Evolutionary conservation across 1,140 invertebrate genomes (phyloP).

Genomic region (Anastatus disparis): DNA sequence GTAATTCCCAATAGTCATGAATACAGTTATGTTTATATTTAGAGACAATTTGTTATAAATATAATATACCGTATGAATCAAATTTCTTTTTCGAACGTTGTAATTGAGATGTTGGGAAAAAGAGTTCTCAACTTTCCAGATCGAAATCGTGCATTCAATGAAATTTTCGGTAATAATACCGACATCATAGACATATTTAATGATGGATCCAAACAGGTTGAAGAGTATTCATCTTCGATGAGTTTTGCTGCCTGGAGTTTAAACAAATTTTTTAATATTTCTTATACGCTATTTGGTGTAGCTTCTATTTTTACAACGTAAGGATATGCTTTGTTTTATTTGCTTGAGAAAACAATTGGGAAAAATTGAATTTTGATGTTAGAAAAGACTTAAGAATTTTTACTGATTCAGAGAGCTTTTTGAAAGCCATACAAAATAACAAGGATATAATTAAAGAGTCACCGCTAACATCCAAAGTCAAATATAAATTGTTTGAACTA

Average conservation of each 20-base stretch:
- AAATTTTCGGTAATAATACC: too few relatives aligned
- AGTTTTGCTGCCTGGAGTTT: not conserved
- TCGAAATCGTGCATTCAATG: too few relatives aligned
- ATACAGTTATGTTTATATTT: too few relatives aligned
- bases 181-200: not conserved
- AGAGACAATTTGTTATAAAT: too few relatives aligned
- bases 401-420: too few relatives aligned
- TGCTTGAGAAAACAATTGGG: not conserved
- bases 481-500: too few relatives aligned
- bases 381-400: too few relatives aligned
- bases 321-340: not conserved
- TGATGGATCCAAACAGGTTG: not conserved
- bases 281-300: not conserved
- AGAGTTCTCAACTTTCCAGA: too few relatives aligned
- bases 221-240: not conserved
- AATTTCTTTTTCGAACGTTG: not conserved
- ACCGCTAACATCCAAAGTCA: too few relatives aligned
- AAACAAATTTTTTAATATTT: not conserved
- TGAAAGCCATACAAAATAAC: not conserved
- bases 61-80: not conserved
- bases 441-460: slow-evolving; percentile 15
- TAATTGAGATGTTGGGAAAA: not conserved
- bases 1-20: too few relatives aligned
- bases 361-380: too few relatives aligned
- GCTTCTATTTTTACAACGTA: slow-evolving; percentile 4